A percentile compares a stretch with the other conserved stretches of the same genome.
Conservation (phyloP, 2,113 vertebrate species). For the Stercorarius parasiticus region DNA sequence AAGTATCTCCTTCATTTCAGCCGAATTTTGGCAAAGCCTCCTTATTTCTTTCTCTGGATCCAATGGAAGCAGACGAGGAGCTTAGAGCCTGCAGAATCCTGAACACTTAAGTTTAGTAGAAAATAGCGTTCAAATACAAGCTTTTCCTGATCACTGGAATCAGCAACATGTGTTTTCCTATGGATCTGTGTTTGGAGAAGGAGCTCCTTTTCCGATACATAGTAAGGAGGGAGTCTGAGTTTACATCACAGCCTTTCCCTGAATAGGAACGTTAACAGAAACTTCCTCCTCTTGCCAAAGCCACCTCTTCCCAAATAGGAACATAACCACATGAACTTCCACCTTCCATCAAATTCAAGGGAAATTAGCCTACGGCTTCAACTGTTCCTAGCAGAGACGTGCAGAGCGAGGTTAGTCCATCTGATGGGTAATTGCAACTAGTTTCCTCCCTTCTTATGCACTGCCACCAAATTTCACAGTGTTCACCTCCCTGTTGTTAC, state of each 20-base stretch:
- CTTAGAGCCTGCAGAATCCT: not conserved
- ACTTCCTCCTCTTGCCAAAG: not conserved
- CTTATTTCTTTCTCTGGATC: not conserved
- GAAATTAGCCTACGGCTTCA: not conserved
- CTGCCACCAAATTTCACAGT: not conserved
- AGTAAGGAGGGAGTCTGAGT: not conserved
- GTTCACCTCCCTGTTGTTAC: not conserved
- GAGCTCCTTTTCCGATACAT: not conserved
- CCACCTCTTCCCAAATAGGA: not conserved
- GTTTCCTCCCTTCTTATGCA: not conserved
- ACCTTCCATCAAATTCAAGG: not conserved
- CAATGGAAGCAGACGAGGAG: not conserved
- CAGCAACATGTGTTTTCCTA: not conserved
- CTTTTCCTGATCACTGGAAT: not conserved
- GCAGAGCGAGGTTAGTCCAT: not conserved
- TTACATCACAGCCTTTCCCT: not conserved
- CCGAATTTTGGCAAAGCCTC: not conserved
- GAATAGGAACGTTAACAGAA: not conserved
- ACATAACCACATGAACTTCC: not conserved
- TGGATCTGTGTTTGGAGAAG: not conserved
- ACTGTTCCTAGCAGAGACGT: not conserved
- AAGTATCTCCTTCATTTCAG: not conserved
- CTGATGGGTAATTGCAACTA: not conserved
- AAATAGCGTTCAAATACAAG: not conserved
- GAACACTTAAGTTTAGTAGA: not conserved